A percentile compares a stretch with the other conserved stretches of the same genome.
Evolutionary conservation across 2,113 vertebrate species (phyloP).

Genomic region (Xerus inauris): DNA sequence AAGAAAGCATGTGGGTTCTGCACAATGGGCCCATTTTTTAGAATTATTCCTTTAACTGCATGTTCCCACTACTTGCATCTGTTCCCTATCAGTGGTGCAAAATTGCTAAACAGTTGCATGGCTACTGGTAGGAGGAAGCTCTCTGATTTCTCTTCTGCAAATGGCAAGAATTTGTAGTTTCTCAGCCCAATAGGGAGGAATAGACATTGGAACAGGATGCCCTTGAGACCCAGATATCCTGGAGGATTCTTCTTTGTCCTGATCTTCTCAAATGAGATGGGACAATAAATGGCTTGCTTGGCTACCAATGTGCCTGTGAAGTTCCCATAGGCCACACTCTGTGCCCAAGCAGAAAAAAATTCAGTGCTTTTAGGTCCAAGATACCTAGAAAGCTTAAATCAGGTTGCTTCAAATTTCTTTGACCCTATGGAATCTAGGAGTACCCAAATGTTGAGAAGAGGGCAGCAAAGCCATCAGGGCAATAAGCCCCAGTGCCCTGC

Average conservation of each 20-base stretch:
- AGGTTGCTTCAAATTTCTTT: background rate
- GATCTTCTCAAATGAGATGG: background rate
- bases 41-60: no score
- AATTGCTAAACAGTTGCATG: background rate
- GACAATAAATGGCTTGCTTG: background rate
- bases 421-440: background rate
- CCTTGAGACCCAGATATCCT: background rate
- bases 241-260: background rate
- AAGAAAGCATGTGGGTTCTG: no score
- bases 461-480: background rate
- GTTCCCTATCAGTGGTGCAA: no score
- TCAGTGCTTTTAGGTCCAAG: background rate
- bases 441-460: background rate
- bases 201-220: background rate
- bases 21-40: no score
- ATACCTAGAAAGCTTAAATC: background rate
- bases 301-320: background rate
- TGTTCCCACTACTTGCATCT: no score
- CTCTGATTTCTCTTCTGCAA: slow-evolving; percentile 3
- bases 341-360: background rate
- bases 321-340: no score
- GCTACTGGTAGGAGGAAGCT: background rate
- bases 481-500: background rate
- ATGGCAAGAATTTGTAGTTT: background rate
- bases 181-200: background rate